Percentiles rank a stretch among this genome's conserved stretches.
Conservation (phyloP, 1,140 invertebrate genomes). For the Bemisia tabaci region DNA sequence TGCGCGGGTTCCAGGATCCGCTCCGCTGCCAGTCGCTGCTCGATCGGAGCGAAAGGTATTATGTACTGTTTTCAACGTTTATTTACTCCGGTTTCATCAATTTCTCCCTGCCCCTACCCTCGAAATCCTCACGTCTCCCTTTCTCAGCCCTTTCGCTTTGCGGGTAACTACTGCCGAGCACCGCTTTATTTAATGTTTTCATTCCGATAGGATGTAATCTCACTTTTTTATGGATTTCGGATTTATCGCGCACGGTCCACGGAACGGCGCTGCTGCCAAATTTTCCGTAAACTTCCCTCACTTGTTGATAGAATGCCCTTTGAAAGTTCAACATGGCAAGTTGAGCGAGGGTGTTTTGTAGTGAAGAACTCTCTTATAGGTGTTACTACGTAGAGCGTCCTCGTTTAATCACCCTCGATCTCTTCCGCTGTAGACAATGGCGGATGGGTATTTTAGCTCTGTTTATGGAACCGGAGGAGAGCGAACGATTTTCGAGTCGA, state of each 20-base stretch:
- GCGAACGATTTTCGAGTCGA: background rate
- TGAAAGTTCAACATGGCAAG: too few species aligned
- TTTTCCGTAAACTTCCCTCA: too few species aligned
- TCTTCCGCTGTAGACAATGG: background rate
- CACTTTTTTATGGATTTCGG: background rate
- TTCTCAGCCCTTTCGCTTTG: background rate
- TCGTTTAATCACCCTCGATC: background rate
- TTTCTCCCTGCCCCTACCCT: background rate
- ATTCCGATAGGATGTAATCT: background rate
- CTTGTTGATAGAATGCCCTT: background rate
- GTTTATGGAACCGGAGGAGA: background rate
- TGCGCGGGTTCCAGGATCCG: background rate
- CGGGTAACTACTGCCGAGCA: background rate
- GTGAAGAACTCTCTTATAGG: too few species aligned
- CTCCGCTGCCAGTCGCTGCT: background rate
- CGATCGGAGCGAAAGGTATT: background rate
- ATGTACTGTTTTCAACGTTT: background rate
- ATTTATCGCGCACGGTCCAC: background rate
- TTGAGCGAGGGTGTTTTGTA: too few species aligned
- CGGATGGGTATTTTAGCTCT: background rate
- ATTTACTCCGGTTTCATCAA: background rate
- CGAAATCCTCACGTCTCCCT: background rate
- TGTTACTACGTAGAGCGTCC: background rate
- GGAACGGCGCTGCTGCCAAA: background rate
- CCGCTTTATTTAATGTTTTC: background rate